phyloP scores from a whole-genome alignment of 2,113 vertebrate genomes.

The Notothenia rossii region DNA sequence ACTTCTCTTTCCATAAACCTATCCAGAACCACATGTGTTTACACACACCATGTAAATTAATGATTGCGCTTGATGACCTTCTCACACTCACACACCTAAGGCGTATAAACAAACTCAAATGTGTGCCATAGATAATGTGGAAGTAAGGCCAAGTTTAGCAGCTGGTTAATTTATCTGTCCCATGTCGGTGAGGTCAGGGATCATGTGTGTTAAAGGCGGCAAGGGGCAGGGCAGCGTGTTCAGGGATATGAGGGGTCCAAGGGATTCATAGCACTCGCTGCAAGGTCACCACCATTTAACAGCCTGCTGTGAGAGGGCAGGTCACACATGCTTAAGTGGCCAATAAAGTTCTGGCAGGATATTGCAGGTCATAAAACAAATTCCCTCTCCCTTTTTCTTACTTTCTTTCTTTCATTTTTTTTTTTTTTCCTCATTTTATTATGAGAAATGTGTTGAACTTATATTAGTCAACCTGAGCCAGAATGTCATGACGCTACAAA shows the following conservation, averaged over 20 bases:
- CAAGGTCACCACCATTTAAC: conserved; percentile 73
- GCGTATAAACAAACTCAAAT: conserved; percentile 63
- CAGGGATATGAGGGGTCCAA: conserved; percentile 31
- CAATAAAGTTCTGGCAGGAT: conserved; percentile 80
- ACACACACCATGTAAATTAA: conserved; percentile 69
- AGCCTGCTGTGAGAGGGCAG: conserved; percentile 67
- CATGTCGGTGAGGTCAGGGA: conserved; percentile 55
- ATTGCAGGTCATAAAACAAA: conserved; percentile 81
- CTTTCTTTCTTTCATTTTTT: not conserved
- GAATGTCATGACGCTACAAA: conserved; percentile 6
- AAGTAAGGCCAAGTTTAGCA: conserved; percentile 51
- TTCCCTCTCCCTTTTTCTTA: conserved; percentile 29
- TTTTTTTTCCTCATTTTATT: not conserved
- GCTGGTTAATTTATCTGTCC: conserved; percentile 70
- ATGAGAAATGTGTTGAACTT: conserved; percentile 26
- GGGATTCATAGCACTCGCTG: conserved; percentile 33
- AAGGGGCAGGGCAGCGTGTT: conserved; percentile 25
- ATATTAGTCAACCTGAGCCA: conserved; percentile 15
- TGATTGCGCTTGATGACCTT: conserved; percentile 60
- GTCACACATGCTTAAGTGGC: conserved; percentile 72
- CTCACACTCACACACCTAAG: conserved; percentile 48
- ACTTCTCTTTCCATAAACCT: conserved; percentile 67
- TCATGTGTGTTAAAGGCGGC: conserved; percentile 48
- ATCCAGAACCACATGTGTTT: conserved; percentile 69
- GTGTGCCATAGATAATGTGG: conserved; percentile 51